Conservation (phyloP, 2,797 vertebrate species). For the Alfaro cultratus region DNA sequence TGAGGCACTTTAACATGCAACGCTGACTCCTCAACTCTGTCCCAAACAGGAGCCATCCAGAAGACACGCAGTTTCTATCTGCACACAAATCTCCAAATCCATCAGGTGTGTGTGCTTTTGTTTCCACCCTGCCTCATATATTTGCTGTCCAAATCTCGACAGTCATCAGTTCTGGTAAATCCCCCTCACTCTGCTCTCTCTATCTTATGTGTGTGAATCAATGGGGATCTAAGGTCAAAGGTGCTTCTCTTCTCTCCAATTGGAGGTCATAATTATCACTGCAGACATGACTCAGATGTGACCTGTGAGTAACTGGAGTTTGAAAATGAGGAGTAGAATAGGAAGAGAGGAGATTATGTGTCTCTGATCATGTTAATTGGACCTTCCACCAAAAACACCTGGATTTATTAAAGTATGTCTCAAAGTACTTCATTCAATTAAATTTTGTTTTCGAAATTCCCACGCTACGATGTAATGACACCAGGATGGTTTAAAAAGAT, state of each 20-base stretch:
- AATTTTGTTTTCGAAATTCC: background rate
- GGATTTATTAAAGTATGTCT: background rate
- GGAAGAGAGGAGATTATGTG: conserved; percentile 1
- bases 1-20: conserved; percentile 37
- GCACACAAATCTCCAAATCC: conserved; percentile 16
- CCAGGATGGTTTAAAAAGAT: background rate
- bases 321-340: conserved; percentile 10
- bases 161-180: conserved; percentile 33
- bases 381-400: conserved; percentile 10
- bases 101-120: background rate
- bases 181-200: conserved; percentile 39
- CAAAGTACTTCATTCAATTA: background rate
- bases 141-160: conserved; percentile 6
- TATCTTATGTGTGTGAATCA: conserved; percentile 27
- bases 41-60: conserved; percentile 30
- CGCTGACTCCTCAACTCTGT: conserved; percentile 41
- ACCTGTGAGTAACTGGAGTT: conserved; percentile 42
- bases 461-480: background rate
- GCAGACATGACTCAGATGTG: conserved; percentile 54
- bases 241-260: conserved; percentile 54
- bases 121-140: conserved; percentile 3
- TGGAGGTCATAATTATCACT: conserved; percentile 67
- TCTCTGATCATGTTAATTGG: conserved; percentile 5
- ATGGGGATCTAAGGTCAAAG: conserved; percentile 52
- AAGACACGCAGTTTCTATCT: background rate